Conservation (phyloP, 2,113 vertebrate species). For the Gobius niger region DNA sequence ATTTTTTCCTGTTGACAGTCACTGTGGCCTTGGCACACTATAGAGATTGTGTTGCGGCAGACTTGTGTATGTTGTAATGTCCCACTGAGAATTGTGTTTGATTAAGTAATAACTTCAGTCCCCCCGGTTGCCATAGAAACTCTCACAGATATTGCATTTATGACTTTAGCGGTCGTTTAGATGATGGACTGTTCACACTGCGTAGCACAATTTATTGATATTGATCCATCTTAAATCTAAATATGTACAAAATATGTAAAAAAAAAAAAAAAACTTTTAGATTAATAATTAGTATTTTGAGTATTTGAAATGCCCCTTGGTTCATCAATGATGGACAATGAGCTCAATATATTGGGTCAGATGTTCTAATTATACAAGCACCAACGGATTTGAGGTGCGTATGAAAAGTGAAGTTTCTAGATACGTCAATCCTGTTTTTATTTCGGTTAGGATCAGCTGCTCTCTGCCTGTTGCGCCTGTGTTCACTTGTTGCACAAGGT, state of each 20-base stretch:
- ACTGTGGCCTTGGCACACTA: background rate
- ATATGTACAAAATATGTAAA: too few species aligned
- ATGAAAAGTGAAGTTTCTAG: too few species aligned
- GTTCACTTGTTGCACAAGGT: slow-evolving; percentile 47
- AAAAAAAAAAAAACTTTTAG: too few species aligned
- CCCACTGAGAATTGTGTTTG: slow-evolving; percentile 1
- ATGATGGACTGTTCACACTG: background rate
- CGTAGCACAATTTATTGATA: background rate
- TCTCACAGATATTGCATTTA: slow-evolving; percentile 3
- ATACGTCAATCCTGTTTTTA: too few species aligned
- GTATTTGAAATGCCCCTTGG: too few species aligned
- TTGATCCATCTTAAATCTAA: background rate
- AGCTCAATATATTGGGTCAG: too few species aligned
- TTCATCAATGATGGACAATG: too few species aligned
- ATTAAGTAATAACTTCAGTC: slow-evolving; percentile 1
- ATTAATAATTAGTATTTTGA: too few species aligned
- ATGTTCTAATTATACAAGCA: too few species aligned
- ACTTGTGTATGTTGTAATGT: slow-evolving; percentile 7
- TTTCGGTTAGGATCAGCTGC: background rate
- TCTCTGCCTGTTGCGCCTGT: slow-evolving; percentile 5
- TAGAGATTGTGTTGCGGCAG: background rate
- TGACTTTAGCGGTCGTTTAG: background rate
- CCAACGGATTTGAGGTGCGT: too few species aligned
- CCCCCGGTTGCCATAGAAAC: background rate
- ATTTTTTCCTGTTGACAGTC: background rate